Evolutionary conservation across 2,797 vertebrate genomes (phyloP).

Genomic region (Huso huso): DNA sequence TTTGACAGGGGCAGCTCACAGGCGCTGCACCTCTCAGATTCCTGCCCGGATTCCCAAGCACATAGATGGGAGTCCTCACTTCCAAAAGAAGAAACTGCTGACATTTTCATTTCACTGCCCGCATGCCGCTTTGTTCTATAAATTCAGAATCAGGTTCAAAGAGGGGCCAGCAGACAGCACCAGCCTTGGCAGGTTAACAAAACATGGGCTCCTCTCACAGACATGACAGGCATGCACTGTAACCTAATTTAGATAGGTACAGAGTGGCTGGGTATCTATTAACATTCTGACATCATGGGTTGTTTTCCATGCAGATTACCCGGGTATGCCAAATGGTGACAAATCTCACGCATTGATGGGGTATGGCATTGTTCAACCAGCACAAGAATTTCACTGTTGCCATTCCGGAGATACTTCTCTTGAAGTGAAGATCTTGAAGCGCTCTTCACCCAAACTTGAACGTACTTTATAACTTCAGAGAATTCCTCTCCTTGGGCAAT

Average conservation of each 20-base stretch:
- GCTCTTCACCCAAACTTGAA: too few species aligned
- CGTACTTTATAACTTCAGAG: too few species aligned
- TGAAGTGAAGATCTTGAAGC: too few species aligned
- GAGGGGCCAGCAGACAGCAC: conserved; percentile 14
- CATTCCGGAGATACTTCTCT: too few species aligned
- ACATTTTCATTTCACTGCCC: background rate
- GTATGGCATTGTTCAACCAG: too few species aligned
- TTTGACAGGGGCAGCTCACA: background rate
- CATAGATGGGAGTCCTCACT: background rate
- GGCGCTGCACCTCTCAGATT: conserved; percentile 1
- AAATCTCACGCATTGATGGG: too few species aligned
- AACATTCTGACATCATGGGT: background rate
- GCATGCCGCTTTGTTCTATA: conserved; percentile 7
- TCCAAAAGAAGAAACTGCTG: conserved; percentile 1
- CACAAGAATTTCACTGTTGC: too few species aligned
- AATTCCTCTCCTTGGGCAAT: too few species aligned
- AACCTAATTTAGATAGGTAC: conserved; percentile 11
- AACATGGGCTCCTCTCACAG: conserved; percentile 11
- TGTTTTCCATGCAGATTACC: too few species aligned
- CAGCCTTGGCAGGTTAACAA: conserved; percentile 13
- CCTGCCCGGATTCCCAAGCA: too few species aligned
- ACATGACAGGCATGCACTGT: conserved; percentile 3
- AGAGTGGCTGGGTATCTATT: background rate
- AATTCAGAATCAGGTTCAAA: conserved; percentile 11
- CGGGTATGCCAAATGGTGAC: too few species aligned